These are phyloP conservation scores for Rhimphoctona megacephalus DNA, from an alignment of 2,888 invertebrate genomes.

Conservation along the genomic window DNA sequence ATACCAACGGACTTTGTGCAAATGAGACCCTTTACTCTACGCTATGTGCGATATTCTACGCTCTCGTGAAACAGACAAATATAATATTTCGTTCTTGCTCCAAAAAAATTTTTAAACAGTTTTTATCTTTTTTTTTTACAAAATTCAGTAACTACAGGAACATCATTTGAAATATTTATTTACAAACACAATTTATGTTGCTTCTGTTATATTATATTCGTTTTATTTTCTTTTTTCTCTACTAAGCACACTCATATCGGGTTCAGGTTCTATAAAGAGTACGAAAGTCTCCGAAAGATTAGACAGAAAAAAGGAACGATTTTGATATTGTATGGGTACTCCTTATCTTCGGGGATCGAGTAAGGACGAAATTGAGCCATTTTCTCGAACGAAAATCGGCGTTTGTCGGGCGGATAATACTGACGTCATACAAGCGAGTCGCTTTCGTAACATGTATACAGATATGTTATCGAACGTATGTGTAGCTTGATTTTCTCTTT, in stretches of 20 bases:
- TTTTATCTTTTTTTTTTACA: background rate
- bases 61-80: slow-evolving; percentile 2
- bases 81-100: background rate
- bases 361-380: slow-evolving; percentile 45
- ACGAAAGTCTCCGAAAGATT: slow-evolving; percentile 30
- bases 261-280: background rate
- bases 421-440: slow-evolving; percentile 49
- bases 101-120: background rate
- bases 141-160: too few species aligned
- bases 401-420: slow-evolving; percentile 55
- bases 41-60: slow-evolving; percentile 41
- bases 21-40: slow-evolving; percentile 39
- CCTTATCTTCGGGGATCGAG: slow-evolving; percentile 51
- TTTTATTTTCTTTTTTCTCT: background rate
- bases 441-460: slow-evolving; percentile 26
- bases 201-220: background rate
- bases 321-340: slow-evolving; percentile 25
- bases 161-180: background rate
- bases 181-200: background rate
- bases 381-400: slow-evolving; percentile 59
- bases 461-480: slow-evolving; percentile 28
- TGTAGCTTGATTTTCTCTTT: slow-evolving; percentile 53
- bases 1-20: slow-evolving; percentile 36
- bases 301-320: slow-evolving; percentile 32
- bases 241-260: background rate